Percentiles rank a stretch among this genome's conserved stretches.
These are phyloP conservation scores for Takifugu rubripes DNA, from an alignment of 2,797 vertebrate species.

Conservation along the genomic window DNA sequence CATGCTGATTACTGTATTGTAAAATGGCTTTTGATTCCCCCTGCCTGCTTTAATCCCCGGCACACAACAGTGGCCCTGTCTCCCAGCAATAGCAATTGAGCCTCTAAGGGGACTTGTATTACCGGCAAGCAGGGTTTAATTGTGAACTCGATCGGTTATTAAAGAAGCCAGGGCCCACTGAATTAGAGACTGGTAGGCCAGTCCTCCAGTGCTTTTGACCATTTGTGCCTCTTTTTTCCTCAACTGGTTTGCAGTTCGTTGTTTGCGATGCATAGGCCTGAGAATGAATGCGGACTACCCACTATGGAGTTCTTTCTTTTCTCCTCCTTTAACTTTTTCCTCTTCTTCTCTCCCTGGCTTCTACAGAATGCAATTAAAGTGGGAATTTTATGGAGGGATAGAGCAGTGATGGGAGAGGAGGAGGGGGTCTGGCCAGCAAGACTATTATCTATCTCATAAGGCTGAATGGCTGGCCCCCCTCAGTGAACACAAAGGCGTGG, in stretches of 20 bases:
- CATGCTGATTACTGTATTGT: conserved; percentile 89
- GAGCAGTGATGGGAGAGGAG: conserved; percentile 46
- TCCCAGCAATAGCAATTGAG: conserved; percentile 69
- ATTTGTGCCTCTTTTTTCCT: conserved; percentile 67
- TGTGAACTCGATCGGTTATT: conserved; percentile 79
- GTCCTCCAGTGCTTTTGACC: conserved; percentile 78
- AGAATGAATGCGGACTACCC: conserved; percentile 69
- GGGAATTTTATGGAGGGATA: conserved; percentile 68
- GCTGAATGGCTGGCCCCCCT: conserved; percentile 70
- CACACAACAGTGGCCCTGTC: conserved; percentile 82
- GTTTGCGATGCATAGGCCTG: conserved; percentile 72
- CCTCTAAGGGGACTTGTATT: conserved; percentile 79
- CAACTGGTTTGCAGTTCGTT: conserved; percentile 73
- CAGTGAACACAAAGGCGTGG: conserved; percentile 69
- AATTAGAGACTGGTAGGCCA: conserved; percentile 72
- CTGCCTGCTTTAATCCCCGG: conserved; percentile 78
- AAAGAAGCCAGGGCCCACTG: conserved; percentile 73
- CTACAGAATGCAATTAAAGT: conserved; percentile 71
- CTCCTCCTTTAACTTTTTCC: conserved; percentile 59
- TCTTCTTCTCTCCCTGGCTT: conserved; percentile 61
- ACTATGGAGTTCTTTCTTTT: conserved; percentile 63
- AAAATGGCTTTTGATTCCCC: conserved; percentile 84
- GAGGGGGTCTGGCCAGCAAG: conserved; percentile 49
- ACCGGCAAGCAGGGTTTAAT: conserved; percentile 81
- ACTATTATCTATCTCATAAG: conserved; percentile 73